phyloP scores from a whole-genome alignment of 2,888 invertebrate species.

The Acleris sparsana region DNA sequence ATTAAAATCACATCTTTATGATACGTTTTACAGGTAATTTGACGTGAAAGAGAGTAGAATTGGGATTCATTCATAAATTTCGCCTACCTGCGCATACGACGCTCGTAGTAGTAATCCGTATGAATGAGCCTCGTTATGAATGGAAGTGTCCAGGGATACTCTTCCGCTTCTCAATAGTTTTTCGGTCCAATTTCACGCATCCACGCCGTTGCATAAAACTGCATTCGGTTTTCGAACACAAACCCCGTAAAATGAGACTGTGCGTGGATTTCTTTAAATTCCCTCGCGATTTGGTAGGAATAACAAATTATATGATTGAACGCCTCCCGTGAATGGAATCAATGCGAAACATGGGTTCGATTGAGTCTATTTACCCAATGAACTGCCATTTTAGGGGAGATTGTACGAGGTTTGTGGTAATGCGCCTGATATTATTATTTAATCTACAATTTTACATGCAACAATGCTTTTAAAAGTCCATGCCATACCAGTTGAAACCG shows the following conservation, averaged over 20 bases:
- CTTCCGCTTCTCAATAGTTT: slow-evolving; percentile 67
- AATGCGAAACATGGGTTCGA: slow-evolving; percentile 48
- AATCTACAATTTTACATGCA: slow-evolving; percentile 19
- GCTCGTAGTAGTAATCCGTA: slow-evolving; percentile 67
- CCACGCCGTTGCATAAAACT: slow-evolving; percentile 77
- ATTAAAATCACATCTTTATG: neutral
- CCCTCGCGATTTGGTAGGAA: slow-evolving; percentile 59
- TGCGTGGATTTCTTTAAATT: slow-evolving; percentile 51
- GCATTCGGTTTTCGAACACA: slow-evolving; percentile 60
- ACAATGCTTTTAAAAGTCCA: neutral
- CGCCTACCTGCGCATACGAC: slow-evolving; percentile 60
- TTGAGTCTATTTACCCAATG: slow-evolving; percentile 64
- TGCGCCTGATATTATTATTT: slow-evolving; percentile 31
- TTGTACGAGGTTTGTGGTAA: slow-evolving; percentile 39
- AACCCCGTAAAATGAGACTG: slow-evolving; percentile 53
- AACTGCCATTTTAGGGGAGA: slow-evolving; percentile 64
- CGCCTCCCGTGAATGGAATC: slow-evolving; percentile 71
- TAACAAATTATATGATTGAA: slow-evolving; percentile 71
- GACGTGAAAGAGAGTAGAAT: slow-evolving; percentile 43
- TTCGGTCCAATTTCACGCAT: slow-evolving; percentile 76
- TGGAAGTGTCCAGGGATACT: slow-evolving; percentile 58
- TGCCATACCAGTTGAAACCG: neutral
- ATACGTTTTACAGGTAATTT: slow-evolving; percentile 17
- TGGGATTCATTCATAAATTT: slow-evolving; percentile 60
- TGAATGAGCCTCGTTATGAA: slow-evolving; percentile 65